Evolutionary conservation across 2,888 invertebrate genomes (phyloP), one percentile per base, ranked within the genome.

Genomic region (Lepeophtheirus nordmannii): DNA sequence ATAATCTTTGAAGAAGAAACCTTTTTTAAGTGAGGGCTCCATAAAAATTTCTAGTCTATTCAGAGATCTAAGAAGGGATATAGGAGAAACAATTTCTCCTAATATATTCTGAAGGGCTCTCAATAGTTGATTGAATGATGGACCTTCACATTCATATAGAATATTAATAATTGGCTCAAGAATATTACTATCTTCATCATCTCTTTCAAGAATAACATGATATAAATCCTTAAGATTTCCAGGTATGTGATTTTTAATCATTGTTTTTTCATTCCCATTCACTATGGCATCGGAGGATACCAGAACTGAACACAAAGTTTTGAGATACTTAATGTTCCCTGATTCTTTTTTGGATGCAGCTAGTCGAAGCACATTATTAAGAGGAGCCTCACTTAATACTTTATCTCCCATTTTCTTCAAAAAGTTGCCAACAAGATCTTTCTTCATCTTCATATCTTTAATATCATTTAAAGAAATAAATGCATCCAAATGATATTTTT

Each of bases 301-400:
- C 1, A 46, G 53, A 46, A 46, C 14, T 14, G 53, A 46, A 8
- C 53, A 46, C 2, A 46, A 8, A 5, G 17, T 17, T 17, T 46
- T 46, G 17, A 46, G 53, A 8, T 46, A 46, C 8, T 46, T 46
- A 17, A 46, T 17, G 8, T 46, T 46, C 17, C 53, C 53, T n/a
- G 53, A 46, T 17, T 46, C 53, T 46, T 17, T 46, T 8, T 46
- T 46, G 53, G 53, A 46, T 46, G 53, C 53, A 17, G 17, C 53
- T 14, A 46, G 8, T 2, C 53, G 53, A n/a, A 46, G 53, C 14
- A 46, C 53, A 17, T 46, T 46, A 17, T 46, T 46, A 14, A 46
- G 53, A 46, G 53, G 53, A 46, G 53, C 53, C 17, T 46, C 53
- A 46, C 53, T 46, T 17, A 46, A 17, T 46, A 46, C 53, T 17